Evolutionary conservation across 2,888 invertebrate genomes (phyloP), one percentile per base, ranked within the genome.

Genomic region (Euplagia quadripunctaria): DNA sequence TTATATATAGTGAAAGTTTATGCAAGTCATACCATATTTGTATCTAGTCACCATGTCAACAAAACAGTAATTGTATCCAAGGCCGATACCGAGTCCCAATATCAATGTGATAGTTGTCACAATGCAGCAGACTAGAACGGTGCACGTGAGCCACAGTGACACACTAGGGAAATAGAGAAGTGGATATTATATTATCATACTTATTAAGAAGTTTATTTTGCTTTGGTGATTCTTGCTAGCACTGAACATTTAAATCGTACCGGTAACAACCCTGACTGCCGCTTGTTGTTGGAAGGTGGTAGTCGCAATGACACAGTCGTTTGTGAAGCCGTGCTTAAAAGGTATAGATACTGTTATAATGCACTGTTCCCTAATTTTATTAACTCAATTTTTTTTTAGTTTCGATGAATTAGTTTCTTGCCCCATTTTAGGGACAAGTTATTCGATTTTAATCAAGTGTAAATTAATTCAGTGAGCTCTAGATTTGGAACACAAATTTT

Each of bases 61-160:
- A 55, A 70, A 41, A 42, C 74, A 72, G 64, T 61, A 68, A 41
- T 72, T 68, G 61, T 72, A 72, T 72, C 72, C 72, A 41, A 72
- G 63, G 11, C 68, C 70, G 43, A 72, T 52, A 4, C 72, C 68
- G 5, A 72, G 52, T 41, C 63, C 51, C 16, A 72, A 31, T 9
- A 68, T 43, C 43, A 55, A 17, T n/a, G 66, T 42, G 8, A 72
- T 43, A 31, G 64, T 68, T 0, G 42, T 41, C 12, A 72, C 51
- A 31, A 72, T 9, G 55, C 72, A 68, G 41, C 63, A 72, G 43
- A 68, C 8, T 6, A 72, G 12, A 9, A 46, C 42, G 5, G 72
- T 72, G 14, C 64, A 52, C 1, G 68, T 20, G 20, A 49, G 6
- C 52, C 64, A 68, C 52, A 46, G 16, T 43, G 68, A 42, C 8